Base-by-base conservation (phyloP, 2,797 vertebrate species). In the Lindbergichthys nudifrons region DNA sequence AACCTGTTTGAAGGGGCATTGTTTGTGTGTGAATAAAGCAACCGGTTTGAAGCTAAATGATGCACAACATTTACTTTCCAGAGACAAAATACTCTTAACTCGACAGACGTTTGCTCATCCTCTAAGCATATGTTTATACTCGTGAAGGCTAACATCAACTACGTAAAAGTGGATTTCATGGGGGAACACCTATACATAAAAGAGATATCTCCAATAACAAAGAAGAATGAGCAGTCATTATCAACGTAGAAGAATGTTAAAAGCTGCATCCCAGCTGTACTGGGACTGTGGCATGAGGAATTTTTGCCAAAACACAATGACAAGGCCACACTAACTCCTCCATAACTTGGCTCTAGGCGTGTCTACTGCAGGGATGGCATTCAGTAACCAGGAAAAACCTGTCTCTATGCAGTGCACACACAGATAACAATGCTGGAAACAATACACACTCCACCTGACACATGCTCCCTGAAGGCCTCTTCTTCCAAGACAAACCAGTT, bases 311-410 rank as follows among this genome's bases (percentile, higher is more conserved):
- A 85, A 87, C 54, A 83, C 61, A 74, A 54, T 8, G 2, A 61
- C 12, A 54, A 85, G 73, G 78, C 60, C 68, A 65, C 61, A 80
- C 41, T 16, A 50, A 56, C 46, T 84, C 63, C 75, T 79, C 46
- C 68, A 65, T 58, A 76, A 75, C 79, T 65, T 79, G 10, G 65
- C 66, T 65, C 58, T 65, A 91, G 89, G 90, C 65, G 82, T 90
- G 86, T 89, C 87, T 79, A 82, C 76, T 67, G 64, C 73, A 73
- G 64, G 76, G 78, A 79, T 83, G 85, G 70, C 78, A 85, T 86
- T 82, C 80, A 80, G 86, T 87, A 82, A 93, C 90, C 90, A 90
- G 90, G 92, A 92, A 92, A 94, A 92, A 92, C 91, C 91, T 88
- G 91, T 89, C 82, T 77, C 76, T 26, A 52, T 78, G 79, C 57